These are phyloP conservation scores for Mythimna loreyi DNA, from an alignment of 2,888 invertebrate genomes.

Conservation along the genomic window DNA sequence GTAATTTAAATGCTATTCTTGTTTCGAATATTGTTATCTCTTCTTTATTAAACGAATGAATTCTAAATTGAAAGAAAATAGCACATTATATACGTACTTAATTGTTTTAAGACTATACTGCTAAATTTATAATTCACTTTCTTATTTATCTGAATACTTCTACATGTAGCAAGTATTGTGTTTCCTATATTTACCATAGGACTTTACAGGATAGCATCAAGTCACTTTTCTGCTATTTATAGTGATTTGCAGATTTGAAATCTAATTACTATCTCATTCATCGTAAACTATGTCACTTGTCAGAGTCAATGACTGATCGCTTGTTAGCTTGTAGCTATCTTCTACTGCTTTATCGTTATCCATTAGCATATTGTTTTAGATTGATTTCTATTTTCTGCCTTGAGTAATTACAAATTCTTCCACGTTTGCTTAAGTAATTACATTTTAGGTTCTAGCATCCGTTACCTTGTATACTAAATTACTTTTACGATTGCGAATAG, in stretches of 20 bases:
- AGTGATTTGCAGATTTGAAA: no score
- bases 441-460: slow-evolving; percentile 16
- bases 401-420: slow-evolving; percentile 7
- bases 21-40: slow-evolving; percentile 9
- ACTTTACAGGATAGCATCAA: background rate
- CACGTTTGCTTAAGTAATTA: slow-evolving; percentile 15
- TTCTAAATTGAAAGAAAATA: background rate
- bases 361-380: slow-evolving; percentile 26
- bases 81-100: background rate
- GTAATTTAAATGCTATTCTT: slow-evolving; percentile 1
- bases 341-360: slow-evolving; percentile 30
- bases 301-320: background rate
- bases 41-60: background rate
- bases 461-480: slow-evolving; percentile 4
- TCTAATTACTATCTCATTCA: background rate
- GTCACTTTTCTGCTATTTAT: background rate
- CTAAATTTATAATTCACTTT: background rate
- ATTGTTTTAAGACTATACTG: slow-evolving; percentile 10
- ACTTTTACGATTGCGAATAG: slow-evolving; percentile 20
- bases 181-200: background rate
- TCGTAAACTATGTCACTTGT: background rate
- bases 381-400: slow-evolving; percentile 16
- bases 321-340: background rate
- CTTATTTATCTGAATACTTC: background rate
- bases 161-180: background rate